Evolutionary conservation across 2,113 vertebrate genomes (phyloP).

Genomic region (Ictalurus furcatus): DNA sequence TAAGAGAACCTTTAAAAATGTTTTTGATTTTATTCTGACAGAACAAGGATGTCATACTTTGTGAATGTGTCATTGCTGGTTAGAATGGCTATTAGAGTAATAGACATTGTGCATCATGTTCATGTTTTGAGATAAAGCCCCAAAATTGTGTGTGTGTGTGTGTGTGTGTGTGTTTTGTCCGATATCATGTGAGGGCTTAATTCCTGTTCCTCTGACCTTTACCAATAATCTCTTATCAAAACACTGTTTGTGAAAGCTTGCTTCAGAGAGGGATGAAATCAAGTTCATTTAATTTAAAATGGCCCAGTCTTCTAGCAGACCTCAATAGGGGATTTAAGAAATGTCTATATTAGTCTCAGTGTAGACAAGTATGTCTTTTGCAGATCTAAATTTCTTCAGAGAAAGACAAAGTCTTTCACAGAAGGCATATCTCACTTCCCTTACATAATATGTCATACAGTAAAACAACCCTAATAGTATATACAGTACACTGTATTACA

Average conservation of each 20-base stretch:
- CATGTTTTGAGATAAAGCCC: constrained; percentile 53
- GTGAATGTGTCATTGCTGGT: not conserved
- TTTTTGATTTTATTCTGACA: not conserved
- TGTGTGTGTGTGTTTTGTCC: not conserved
- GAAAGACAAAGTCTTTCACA: not conserved
- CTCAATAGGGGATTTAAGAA: constrained; percentile 6
- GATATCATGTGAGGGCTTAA: constrained; percentile 58
- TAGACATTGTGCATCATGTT: not conserved
- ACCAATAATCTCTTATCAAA: constrained; percentile 58
- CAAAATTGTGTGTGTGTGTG: constrained; percentile 5
- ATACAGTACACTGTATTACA: not conserved
- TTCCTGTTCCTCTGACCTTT: constrained; percentile 65
- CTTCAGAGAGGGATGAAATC: constrained; percentile 59
- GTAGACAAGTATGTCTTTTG: not conserved
- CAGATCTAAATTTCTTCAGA: not conserved
- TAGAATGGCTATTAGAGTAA: not conserved
- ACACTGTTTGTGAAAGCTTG: constrained; percentile 62
- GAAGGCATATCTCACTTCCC: not conserved
- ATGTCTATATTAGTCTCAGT: constrained; percentile 22
- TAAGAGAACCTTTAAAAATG: not conserved
- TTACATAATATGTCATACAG: not conserved
- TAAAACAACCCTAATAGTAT: not conserved
- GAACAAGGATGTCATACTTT: not conserved
- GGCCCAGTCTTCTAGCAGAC: constrained; percentile 1
- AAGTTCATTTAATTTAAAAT: constrained; percentile 51